Base-by-base conservation (phyloP, 2,113 vertebrate genomes). In the Aix galericulata region DNA sequence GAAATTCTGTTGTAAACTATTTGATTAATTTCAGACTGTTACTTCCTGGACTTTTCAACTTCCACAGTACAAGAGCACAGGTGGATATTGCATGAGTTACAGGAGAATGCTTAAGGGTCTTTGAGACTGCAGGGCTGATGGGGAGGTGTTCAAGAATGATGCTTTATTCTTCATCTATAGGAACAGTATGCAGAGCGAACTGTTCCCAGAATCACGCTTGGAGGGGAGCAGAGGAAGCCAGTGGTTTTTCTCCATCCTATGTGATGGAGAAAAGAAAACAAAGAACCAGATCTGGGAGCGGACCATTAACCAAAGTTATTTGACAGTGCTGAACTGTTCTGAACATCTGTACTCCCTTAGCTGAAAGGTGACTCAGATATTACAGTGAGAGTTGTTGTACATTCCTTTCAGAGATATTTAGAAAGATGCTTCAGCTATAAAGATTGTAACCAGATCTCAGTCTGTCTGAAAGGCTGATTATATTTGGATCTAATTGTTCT, bases 401-500 rank as follows among this genome's bases (percentile, higher is more conserved):
- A 85, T 93, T 86, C 93, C 82, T 91, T 86, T 40, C 78, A 85
- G 81, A 44, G 18, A 10, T 86, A 64, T 62, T 95, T 93, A 93
- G 42, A 68, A 67, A 93, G 82, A 74, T 88, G 44, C 26, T 60
- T 83, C 82, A 91, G 69, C 94, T 80, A 20, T 40, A 89, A 85
- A 91, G 81, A 94, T 7, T 82, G 69, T 89, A 97, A 91, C 84
- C 87, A 93, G 88, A 88, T 82, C 91, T 81, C 63, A 62, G 36
- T 9, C 67, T 88, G 56, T 32, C 80, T 14, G 14, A 89, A 89
- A 40, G 36, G 55, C 59, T 89, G 64, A 34, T 50, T 50, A 38
- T 94, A 76, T 94, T 97, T 73, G 72, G 88, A 94, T 83, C 82
- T 36, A 66, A 21, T 75, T 86, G 82, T 55, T 95, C 89, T 92